Base-by-base conservation (phyloP, 2,888 invertebrate genomes). In the Caenorhabditis sp. region DNA sequence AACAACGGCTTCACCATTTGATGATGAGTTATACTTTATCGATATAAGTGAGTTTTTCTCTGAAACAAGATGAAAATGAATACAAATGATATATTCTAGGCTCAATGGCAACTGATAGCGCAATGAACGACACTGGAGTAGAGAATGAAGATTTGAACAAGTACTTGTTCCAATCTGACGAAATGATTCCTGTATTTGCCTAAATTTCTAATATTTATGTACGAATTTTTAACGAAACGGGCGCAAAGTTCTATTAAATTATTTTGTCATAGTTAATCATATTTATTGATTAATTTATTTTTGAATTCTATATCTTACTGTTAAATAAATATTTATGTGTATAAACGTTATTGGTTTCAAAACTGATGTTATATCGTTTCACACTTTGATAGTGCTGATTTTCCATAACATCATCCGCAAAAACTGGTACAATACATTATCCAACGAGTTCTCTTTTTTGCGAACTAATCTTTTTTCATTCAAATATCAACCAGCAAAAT, bases 21-120 rank as follows among this genome's bases (percentile, higher is more conserved):
- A 82, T 38, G 80, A 81, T 14, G 82, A 80, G 49, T 68, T 83
- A 4, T 83, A 81, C 54, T 83, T 83, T 64, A 81, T 83, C 65
- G 82, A 83, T 70, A 81, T 81, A 26, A 79, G 82, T 81, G 26
- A 67, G 78, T 66, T 36, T 27, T 50, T 17, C 5, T 23, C n/a
- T 31, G 31, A 31, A 7, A 31, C 31, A 31, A 59, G 53, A 23
- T 53, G 25, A 43, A 8, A 8, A 5, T 36, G 36, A 36, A 36
- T 36, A 10, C 43, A 43, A 17, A 43, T 21, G 38, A 5, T 10
- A 59, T 7, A 20, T 72, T 75, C 17, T 52, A 77, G 77, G 74
- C 25, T 71, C 77, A 43, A 75, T 75, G 72, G 72, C 65, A 10
- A 67, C 63, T 36, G 77, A 79, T 27, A 73, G 67, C 36, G 71